These are phyloP conservation scores for Mobula birostris DNA, from an alignment of 2,113 vertebrate genomes.

Conservation along the genomic window DNA sequence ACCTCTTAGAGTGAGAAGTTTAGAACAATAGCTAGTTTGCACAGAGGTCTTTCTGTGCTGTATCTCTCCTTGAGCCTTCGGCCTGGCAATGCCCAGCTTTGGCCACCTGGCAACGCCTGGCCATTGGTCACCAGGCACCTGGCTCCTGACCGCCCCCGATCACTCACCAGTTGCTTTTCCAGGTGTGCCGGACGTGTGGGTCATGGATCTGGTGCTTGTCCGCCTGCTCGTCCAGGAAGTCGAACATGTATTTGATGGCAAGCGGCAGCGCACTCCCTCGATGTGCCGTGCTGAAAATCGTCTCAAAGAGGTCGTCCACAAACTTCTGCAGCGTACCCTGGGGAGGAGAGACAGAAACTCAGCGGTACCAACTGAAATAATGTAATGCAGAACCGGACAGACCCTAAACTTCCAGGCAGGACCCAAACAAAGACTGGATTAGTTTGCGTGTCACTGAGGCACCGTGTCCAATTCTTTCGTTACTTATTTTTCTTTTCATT, in stretches of 20 bases:
- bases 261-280: constrained; percentile 89
- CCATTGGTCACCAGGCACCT: not conserved
- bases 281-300: constrained; percentile 97
- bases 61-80: too few relatives aligned
- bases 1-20: too few relatives aligned
- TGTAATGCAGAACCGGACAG: too few relatives aligned
- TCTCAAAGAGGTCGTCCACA: constrained; percentile 96
- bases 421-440: too few relatives aligned
- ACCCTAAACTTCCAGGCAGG: too few relatives aligned
- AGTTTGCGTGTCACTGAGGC: too few relatives aligned
- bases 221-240: constrained; percentile 95
- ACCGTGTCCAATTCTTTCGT: not conserved
- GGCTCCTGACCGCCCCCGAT: not conserved
- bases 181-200: constrained; percentile 92
- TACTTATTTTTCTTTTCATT: not conserved
- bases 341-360: not conserved
- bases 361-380: not conserved
- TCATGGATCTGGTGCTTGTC: constrained; percentile 95
- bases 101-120: not conserved
- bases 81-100: not conserved
- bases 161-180: constrained; percentile 98
- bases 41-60: too few relatives aligned
- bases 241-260: constrained; percentile 99
- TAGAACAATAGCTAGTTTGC: too few relatives aligned
- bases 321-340: constrained; percentile 98